These are phyloP conservation scores for Agonum fuliginosum DNA, from an alignment of 2,888 invertebrate species.

Conservation along the genomic window DNA sequence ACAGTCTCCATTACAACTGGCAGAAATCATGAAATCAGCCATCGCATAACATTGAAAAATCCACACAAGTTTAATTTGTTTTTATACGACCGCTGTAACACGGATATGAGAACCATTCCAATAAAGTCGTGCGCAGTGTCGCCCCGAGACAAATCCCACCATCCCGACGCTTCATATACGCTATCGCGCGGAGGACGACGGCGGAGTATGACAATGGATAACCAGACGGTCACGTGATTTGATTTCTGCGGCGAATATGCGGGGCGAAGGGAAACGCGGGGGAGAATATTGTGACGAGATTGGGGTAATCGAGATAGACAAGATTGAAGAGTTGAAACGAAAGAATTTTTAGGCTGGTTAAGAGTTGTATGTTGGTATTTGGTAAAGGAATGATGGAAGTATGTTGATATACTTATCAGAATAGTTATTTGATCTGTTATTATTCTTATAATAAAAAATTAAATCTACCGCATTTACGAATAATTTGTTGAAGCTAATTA, in stretches of 20 bases:
- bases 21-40: conserved; percentile 15
- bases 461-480: no score
- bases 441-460: no score
- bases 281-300: conserved; percentile 6
- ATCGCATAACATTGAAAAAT: conserved; percentile 34
- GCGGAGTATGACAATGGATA: conserved; percentile 24
- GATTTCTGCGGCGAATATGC: conserved; percentile 21
- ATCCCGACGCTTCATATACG: conserved; percentile 37
- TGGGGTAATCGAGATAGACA: no score
- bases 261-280: not conserved
- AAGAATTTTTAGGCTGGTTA: no score
- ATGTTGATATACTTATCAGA: no score
- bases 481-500: no score
- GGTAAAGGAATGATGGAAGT: no score
- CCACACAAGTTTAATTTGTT: conserved; percentile 44
- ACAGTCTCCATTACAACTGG: not conserved
- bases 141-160: conserved; percentile 34
- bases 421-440: no score
- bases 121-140: conserved; percentile 35
- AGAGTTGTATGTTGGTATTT: no score
- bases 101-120: conserved; percentile 50
- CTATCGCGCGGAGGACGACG: not conserved
- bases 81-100: conserved; percentile 42
- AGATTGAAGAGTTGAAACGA: no score
- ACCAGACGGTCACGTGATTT: conserved; percentile 40